phyloP scores from a whole-genome alignment of 2,888 invertebrate genomes.

The Athripsodes cinereus region DNA sequence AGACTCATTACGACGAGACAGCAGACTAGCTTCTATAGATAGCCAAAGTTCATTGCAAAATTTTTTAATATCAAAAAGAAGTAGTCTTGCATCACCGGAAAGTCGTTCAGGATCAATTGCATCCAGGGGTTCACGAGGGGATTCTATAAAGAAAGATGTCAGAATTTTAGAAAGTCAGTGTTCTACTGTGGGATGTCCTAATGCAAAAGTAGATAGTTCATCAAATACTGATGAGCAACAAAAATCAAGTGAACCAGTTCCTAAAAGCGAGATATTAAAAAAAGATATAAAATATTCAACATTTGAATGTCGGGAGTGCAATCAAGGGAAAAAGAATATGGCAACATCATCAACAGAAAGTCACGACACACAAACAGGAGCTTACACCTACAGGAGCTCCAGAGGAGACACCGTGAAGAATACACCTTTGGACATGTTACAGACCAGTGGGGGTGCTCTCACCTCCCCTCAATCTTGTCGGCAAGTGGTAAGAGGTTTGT shows the following conservation, averaged over 20 bases:
- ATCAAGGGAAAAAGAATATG: neutral
- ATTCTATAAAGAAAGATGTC: slow-evolving; percentile 21
- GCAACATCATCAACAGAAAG: slow-evolving; percentile 11
- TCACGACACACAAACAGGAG: slow-evolving; percentile 12
- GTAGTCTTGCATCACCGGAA: slow-evolving; percentile 13
- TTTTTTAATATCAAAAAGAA: slow-evolving; percentile 15
- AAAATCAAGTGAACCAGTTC: neutral
- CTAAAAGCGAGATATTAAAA: slow-evolving; percentile 14
- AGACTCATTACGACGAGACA: slow-evolving; percentile 21
- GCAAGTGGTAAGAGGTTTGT: slow-evolving; percentile 29
- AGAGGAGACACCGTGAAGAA: slow-evolving; percentile 10
- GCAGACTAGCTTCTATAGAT: slow-evolving; percentile 20
- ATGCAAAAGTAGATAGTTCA: neutral
- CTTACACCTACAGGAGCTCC: slow-evolving; percentile 19
- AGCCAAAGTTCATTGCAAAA: slow-evolving; percentile 23
- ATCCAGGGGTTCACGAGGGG: slow-evolving; percentile 19
- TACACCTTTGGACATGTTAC: neutral
- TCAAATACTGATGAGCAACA: neutral
- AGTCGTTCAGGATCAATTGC: slow-evolving; percentile 11
- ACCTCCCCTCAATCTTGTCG: slow-evolving; percentile 25
- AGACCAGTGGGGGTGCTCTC: slow-evolving; percentile 6
- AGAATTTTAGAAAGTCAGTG: slow-evolving; percentile 1
- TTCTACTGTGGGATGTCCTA: slow-evolving; percentile 7
- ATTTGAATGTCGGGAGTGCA: neutral
- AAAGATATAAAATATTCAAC: slow-evolving; percentile 9